Evolutionary conservation across 2,888 invertebrate genomes (phyloP).

Genomic region (Neoscelio sp.): DNA sequence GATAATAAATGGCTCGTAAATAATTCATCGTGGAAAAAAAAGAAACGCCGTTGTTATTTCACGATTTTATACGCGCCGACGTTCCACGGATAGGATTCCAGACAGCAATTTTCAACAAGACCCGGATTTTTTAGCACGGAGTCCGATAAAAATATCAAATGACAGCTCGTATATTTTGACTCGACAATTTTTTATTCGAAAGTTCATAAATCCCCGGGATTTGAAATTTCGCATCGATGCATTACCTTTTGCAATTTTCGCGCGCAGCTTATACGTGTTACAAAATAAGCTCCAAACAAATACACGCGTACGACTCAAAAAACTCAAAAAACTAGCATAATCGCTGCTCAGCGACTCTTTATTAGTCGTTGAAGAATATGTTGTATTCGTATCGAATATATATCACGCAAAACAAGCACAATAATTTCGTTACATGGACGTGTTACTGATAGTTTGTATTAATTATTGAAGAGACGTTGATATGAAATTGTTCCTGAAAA

Average conservation of each 20-base stretch:
- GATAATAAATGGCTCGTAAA: constrained; percentile 20
- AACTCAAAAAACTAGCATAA: no score
- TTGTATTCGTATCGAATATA: no score
- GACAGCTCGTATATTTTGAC: constrained; percentile 37
- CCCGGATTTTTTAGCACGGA: constrained; percentile 1
- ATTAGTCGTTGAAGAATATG: not conserved
- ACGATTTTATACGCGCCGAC: not conserved
- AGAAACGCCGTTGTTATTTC: not conserved
- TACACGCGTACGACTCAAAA: not conserved
- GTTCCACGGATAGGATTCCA: not conserved
- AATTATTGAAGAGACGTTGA: no score
- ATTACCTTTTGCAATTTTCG: constrained; percentile 1
- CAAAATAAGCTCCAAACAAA: not conserved
- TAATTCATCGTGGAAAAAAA: not conserved
- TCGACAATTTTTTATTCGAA: constrained; percentile 19
- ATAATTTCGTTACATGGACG: no score
- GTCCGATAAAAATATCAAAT: constrained; percentile 36
- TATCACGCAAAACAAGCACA: no score
- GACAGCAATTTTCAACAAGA: constrained; percentile 11
- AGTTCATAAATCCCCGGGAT: constrained; percentile 1
- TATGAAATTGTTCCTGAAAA: no score
- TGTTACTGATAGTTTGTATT: no score
- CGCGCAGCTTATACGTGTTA: not conserved
- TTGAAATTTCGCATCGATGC: constrained; percentile 6
- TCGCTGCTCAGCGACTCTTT: constrained; percentile 7